Conservation (phyloP, 1,140 invertebrate species). For the Metaphire vulgaris region DNA sequence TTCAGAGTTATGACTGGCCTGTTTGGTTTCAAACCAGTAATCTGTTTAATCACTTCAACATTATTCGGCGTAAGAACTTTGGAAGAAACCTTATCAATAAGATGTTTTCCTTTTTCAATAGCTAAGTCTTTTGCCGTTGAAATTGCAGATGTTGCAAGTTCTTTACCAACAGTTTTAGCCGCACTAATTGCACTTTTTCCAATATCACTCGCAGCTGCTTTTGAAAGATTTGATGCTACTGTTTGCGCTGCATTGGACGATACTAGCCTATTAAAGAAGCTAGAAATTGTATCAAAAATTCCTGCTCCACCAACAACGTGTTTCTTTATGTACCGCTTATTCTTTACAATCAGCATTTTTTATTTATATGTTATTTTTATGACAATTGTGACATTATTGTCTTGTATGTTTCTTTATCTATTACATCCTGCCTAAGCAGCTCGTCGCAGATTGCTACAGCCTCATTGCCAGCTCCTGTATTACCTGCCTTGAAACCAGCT, state of each 20-base stretch:
- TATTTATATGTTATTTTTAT: too few species aligned
- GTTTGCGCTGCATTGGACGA: background rate
- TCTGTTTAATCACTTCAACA: too few species aligned
- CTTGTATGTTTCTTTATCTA: background rate
- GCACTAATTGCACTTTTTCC: background rate
- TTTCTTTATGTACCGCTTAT: background rate
- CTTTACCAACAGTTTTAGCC: background rate
- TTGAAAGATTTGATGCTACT: background rate
- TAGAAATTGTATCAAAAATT: slow-evolving; percentile 2
- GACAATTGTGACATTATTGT: slow-evolving; percentile 4
- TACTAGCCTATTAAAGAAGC: slow-evolving; percentile 4
- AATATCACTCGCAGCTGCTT: background rate
- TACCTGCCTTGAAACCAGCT: background rate
- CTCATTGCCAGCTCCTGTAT: background rate
- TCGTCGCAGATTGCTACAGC: background rate
- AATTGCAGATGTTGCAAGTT: too few species aligned
- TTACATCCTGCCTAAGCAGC: background rate
- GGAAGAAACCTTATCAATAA: background rate
- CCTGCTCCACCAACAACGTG: slow-evolving; percentile 1
- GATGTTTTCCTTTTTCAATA: background rate
- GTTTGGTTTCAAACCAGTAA: too few species aligned
- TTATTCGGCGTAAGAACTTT: background rate
- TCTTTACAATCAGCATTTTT: slow-evolving; percentile 10
- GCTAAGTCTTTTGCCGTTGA: too few species aligned
- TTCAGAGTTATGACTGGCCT: too few species aligned